Base-by-base conservation (phyloP, 2,888 invertebrate genomes). In the Formica aserva region DNA sequence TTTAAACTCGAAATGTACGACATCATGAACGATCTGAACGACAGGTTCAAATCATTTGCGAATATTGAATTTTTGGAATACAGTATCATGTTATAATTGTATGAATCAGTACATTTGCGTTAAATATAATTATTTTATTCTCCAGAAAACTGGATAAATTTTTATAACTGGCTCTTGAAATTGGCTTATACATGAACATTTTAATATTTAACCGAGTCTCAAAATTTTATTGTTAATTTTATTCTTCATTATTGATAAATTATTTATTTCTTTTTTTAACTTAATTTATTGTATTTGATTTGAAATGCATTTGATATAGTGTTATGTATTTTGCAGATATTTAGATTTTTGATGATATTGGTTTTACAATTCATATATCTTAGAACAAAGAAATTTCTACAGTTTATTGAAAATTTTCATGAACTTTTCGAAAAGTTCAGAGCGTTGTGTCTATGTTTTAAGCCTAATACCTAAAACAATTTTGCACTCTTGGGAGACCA, bases 41-140 rank as follows among this genome's bases (percentile, higher is more conserved):
- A 72, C 4, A 18, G n/a, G 9, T 8, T 45, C 1, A 15, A 63
- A 3, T 41, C n/a, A 15, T 71, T 71, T 71, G 22, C 22, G 55
- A 71, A 15, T 71, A 57, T 57, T 3, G n/a, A 85, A 87, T 55
- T 87, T 87, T 74, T 63, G 18, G 5, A 60, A 52, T 32, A 62
- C 11, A n/a, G 1, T 74, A n/a, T 0, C 48, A 18, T 18, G 18
- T 52, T n/a, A n/a, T 52, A 52, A n/a, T n/a, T n/a, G 8, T 8
- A 52, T n/a, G 1, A 8, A 48, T 48, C 6, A 26, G 35, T 55
- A 8, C 18, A 72, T 4, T 26, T 4, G 15, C 15, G n/a, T 8
- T 52, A 52, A 35, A 35, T 71, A 69, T 26, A 52, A 35, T 35
- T 55, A 38, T 55, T 9, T 15, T 26, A 3, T 35, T 48, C 8